phyloP scores from a whole-genome alignment of 23 tunicate species.

The Clavelina lepadiformis region DNA sequence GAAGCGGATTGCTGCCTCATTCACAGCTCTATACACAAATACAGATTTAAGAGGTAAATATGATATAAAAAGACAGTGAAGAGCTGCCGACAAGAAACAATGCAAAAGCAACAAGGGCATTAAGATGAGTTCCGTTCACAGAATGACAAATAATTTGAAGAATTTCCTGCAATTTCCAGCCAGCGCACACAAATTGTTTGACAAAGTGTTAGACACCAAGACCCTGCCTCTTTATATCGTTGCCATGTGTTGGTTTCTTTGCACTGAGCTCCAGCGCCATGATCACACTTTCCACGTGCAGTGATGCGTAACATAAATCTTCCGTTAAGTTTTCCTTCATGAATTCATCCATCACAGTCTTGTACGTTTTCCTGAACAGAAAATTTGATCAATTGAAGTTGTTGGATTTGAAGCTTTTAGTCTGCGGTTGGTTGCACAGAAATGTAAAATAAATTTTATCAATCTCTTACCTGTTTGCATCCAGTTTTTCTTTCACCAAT shows the following conservation, averaged over 20 bases:
- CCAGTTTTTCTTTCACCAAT: slow-evolving; percentile 28
- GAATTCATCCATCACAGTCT: slow-evolving; percentile 18
- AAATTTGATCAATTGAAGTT: too few relatives aligned
- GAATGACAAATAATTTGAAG: background rate
- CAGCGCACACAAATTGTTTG: too few relatives aligned
- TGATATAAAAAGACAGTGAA: background rate
- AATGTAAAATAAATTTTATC: too few relatives aligned
- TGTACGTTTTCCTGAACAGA: slow-evolving; percentile 16
- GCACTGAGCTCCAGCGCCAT: slow-evolving; percentile 40
- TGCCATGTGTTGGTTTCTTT: slow-evolving; percentile 24
- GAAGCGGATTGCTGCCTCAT: slow-evolving; percentile 34
- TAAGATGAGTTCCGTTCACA: too few relatives aligned
- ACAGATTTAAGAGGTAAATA: background rate
- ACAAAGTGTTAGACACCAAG: too few relatives aligned
- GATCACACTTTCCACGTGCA: slow-evolving; percentile 56
- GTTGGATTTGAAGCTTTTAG: too few relatives aligned
- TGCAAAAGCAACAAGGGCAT: background rate
- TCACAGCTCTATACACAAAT: background rate
- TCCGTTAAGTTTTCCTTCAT: slow-evolving; percentile 19
- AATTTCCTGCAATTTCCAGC: background rate
- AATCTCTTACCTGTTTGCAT: slow-evolving; percentile 57
- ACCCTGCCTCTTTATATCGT: slow-evolving; percentile 12
- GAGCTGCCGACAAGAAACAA: background rate
- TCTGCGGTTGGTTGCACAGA: too few relatives aligned
- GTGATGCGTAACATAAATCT: slow-evolving; percentile 57